Evolutionary conservation across 2,113 vertebrate genomes (phyloP).

Genomic region (Potamarius usumacintae): DNA sequence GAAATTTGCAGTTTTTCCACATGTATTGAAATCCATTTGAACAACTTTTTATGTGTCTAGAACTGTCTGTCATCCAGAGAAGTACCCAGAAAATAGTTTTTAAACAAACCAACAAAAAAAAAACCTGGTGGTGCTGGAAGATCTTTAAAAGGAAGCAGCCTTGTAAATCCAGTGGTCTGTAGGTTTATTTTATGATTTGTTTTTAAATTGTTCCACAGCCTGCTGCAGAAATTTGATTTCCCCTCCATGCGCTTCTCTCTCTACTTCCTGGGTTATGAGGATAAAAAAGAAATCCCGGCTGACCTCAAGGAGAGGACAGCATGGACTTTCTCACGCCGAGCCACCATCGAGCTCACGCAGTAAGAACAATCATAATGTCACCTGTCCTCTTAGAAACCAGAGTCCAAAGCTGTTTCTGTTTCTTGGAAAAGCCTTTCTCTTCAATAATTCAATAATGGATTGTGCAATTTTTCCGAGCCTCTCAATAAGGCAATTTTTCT

Average conservation of each 20-base stretch:
- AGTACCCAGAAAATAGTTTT: background rate
- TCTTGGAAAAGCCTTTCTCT: no score
- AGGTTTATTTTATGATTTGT: background rate
- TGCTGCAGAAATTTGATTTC: conserved; percentile 94
- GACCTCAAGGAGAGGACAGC: conserved; percentile 78
- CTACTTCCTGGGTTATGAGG: conserved; percentile 93
- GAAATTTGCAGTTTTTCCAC: background rate
- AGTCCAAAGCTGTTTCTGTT: background rate
- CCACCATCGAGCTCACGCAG: conserved; percentile 90
- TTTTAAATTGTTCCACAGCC: conserved; percentile 63
- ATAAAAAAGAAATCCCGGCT: conserved; percentile 89
- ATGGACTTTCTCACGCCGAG: conserved; percentile 92
- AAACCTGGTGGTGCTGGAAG: background rate
- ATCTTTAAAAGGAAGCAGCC: background rate
- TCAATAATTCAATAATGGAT: no score
- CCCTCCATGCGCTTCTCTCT: conserved; percentile 93
- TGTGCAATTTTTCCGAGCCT: no score
- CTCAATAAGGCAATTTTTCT: no score
- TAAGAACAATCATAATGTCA: conserved; percentile 48
- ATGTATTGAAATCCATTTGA: background rate
- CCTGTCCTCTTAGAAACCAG: no score
- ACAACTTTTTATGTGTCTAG: background rate
- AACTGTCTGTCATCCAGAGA: background rate
- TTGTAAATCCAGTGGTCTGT: background rate
- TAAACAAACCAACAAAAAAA: no score